Evolutionary conservation across 2,888 invertebrate species (phyloP), one percentile per base, ranked within the genome.

Genomic region (Lapara coniferarum): DNA sequence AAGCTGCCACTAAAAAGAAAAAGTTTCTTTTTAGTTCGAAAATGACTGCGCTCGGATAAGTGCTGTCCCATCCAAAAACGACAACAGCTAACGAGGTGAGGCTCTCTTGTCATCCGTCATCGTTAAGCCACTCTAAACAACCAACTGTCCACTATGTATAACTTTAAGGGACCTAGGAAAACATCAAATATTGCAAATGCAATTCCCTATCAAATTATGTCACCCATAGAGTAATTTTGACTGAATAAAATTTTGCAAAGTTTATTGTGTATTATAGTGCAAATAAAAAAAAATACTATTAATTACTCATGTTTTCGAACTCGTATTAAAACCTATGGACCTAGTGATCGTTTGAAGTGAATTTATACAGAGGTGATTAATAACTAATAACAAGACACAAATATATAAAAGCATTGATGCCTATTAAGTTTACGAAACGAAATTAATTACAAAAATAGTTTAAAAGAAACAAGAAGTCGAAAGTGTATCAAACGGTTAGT

Each of bases 101-200:
- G 63, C 63, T 63, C 63, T 63, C 63, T 63, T 49, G 49, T 63
- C 63, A 63, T 63, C 19, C 63, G 63, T 63, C 63, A 63, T 63
- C 46, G 63, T 63, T 63, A 63, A 49, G 46, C 63, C 63, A 49
- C 49, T 63, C 63, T 63, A 19, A 63, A 63, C 63, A 49, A 59
- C 44, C 16, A 19, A 46, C 46, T 46, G 63, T 63, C 63, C 63
- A 19, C 59, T 46, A 12, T 7, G 46, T 16, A 12, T 19, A 46
- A 16, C 46, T 19, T 16, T 49, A 49, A 63, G 19, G 63, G 49
- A 49, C 16, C 13, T 63, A 63, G 46, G 12, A 63, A 49, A 63
- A 46, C 19, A 49, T 49, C 19, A 63, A 63, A 16, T 56, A 37
- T 37, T 37, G 37, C 56, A 4, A 25, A 56, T 56, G 56, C 19